Evolutionary conservation across 2,888 invertebrate genomes (phyloP).

Genomic region (Calephelis perditalis): DNA sequence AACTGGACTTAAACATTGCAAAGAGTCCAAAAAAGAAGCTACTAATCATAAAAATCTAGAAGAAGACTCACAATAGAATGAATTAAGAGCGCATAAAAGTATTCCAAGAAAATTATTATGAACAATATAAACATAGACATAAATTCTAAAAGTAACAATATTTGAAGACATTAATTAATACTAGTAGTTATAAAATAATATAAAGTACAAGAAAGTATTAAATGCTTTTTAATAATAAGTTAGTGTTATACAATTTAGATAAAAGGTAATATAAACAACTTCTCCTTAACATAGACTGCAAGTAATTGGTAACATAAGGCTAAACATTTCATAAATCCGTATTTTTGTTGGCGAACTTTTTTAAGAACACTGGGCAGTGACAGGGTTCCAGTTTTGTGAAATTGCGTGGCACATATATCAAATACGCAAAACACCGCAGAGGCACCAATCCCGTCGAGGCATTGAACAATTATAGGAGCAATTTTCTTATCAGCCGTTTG

Average conservation of each 20-base stretch:
- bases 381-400: too few species aligned
- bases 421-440: too few species aligned
- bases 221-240: neutral
- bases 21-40: constrained; percentile 6
- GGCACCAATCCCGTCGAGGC: too few species aligned
- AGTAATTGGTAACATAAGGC: constrained; percentile 3
- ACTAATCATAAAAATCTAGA: constrained; percentile 6
- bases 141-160: neutral
- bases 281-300: constrained; percentile 6
- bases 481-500: too few species aligned
- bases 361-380: too few species aligned
- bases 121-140: constrained; percentile 3
- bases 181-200: constrained; percentile 6
- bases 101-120: constrained; percentile 4
- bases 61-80: constrained; percentile 3
- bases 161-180: neutral
- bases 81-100: neutral
- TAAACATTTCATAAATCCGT: constrained; percentile 4
- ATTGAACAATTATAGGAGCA: too few species aligned
- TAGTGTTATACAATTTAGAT: constrained; percentile 7
- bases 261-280: neutral
- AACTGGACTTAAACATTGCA: constrained; percentile 6
- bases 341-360: neutral
- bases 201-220: constrained; percentile 1
- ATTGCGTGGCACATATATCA: too few species aligned